Conservation (phyloP, 2,888 invertebrate genomes). For the Hemistola chrysoprasaria region DNA sequence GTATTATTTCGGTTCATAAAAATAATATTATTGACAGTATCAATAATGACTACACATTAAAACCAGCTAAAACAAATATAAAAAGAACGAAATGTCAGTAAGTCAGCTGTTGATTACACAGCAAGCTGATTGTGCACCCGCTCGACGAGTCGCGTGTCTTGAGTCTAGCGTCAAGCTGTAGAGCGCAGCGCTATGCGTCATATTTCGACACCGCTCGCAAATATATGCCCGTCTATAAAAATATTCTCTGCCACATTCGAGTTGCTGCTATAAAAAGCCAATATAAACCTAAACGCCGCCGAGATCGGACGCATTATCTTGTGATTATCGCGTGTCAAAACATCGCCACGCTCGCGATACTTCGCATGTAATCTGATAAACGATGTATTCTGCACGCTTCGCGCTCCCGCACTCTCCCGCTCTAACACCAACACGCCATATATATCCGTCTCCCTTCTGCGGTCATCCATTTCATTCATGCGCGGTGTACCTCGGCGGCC, state of each 20-base stretch:
- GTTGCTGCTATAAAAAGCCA: constrained; percentile 73
- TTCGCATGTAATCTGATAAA: constrained; percentile 83
- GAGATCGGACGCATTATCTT: constrained; percentile 82
- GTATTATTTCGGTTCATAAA: too few species aligned
- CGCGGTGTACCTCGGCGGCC: constrained; percentile 77
- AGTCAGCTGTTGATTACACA: constrained; percentile 36
- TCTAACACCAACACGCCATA: constrained; percentile 39
- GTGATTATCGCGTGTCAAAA: constrained; percentile 83
- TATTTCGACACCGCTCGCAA: constrained; percentile 49
- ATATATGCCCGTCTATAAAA: constrained; percentile 57
- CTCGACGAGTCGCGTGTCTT: constrained; percentile 18
- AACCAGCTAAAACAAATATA: constrained; percentile 7
- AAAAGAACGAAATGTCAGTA: constrained; percentile 27
- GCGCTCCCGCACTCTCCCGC: constrained; percentile 56
- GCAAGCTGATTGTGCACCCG: constrained; percentile 15
- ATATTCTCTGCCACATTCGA: constrained; percentile 60
- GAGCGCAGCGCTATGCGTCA: constrained; percentile 43
- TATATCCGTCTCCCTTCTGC: constrained; percentile 51
- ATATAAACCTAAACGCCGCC: constrained; percentile 79
- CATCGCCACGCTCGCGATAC: constrained; percentile 83
- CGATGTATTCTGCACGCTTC: constrained; percentile 82
- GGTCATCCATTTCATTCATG: constrained; percentile 82
- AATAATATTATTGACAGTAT: too few species aligned
- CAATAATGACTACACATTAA: constrained; percentile 5
- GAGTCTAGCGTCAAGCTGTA: constrained; percentile 22